Evolutionary conservation across 1,140 invertebrate genomes (phyloP).

Genomic region (Drosophila leontia): DNA sequence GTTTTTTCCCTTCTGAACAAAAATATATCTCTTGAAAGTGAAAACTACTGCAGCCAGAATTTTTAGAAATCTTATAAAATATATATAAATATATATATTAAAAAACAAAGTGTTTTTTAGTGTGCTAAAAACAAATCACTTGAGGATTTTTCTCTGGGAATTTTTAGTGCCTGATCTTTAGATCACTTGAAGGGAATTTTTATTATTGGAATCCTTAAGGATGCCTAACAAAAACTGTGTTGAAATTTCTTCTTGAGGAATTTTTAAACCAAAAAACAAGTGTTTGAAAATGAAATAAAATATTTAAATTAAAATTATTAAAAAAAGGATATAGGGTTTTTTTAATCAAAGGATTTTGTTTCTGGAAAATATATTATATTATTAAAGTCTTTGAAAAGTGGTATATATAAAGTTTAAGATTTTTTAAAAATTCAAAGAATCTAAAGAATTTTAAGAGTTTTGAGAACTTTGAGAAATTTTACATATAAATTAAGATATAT

Average conservation of each 20-base stretch:
- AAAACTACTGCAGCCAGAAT: not conserved
- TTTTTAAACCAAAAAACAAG: not conserved
- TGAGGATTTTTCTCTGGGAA: constrained; percentile 1
- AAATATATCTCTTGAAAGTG: not conserved
- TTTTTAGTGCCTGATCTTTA: not conserved
- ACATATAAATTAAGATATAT: not conserved
- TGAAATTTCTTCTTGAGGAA: too few relatives aligned
- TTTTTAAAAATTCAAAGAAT: not conserved
- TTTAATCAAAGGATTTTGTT: not conserved
- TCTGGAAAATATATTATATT: not conserved
- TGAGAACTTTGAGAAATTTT: not conserved
- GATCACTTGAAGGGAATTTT: not conserved
- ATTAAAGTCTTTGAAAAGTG: not conserved
- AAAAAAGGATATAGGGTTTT: not conserved
- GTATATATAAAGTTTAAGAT: not conserved
- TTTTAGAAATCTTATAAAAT: not conserved
- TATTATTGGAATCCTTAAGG: too few relatives aligned
- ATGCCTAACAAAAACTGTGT: too few relatives aligned
- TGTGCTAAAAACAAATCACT: not conserved
- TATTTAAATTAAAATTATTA: not conserved
- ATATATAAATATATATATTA: too few relatives aligned
- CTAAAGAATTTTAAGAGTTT: not conserved
- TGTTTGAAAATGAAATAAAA: not conserved
- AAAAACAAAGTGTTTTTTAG: constrained; percentile 1
- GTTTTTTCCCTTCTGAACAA: constrained; percentile 1